phyloP scores from a whole-genome alignment of 2,113 vertebrate genomes.

The Indicator maculatus region DNA sequence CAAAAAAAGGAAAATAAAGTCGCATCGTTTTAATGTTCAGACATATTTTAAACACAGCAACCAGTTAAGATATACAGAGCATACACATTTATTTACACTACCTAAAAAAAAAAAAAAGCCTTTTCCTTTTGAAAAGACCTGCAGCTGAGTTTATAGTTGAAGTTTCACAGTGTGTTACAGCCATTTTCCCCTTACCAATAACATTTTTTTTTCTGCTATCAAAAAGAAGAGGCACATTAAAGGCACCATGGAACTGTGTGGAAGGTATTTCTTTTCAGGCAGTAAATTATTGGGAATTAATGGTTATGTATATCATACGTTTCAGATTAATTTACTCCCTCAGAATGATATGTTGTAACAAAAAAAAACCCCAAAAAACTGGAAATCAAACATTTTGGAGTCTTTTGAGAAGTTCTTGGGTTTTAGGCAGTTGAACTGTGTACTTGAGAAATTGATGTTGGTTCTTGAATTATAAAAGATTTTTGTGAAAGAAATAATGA shows the following conservation, averaged over 20 bases:
- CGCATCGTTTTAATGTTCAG: background rate
- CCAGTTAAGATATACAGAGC: fast-evolving
- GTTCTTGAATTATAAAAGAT: background rate
- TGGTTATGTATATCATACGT: background rate
- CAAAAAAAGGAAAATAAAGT: fast-evolving
- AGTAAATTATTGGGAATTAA: background rate
- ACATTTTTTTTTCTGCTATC: background rate
- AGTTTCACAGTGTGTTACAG: background rate
- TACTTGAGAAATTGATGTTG: background rate
- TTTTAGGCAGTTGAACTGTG: background rate
- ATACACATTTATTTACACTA: fast-evolving
- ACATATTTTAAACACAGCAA: fast-evolving
- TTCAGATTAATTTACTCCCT: background rate
- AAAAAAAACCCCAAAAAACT: background rate
- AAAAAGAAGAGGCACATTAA: background rate
- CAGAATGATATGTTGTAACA: background rate
- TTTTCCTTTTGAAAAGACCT: background rate
- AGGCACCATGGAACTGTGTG: background rate
- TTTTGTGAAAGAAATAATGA: background rate
- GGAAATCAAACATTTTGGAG: background rate
- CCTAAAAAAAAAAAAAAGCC: too few relatives aligned
- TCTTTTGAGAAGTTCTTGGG: background rate
- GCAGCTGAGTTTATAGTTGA: background rate
- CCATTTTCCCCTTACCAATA: background rate
- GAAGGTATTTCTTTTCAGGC: background rate